Evolutionary conservation across 2,797 vertebrate genomes (phyloP), one percentile per base, ranked within the genome.

Genomic region (Microctenopoma steveboyesi): DNA sequence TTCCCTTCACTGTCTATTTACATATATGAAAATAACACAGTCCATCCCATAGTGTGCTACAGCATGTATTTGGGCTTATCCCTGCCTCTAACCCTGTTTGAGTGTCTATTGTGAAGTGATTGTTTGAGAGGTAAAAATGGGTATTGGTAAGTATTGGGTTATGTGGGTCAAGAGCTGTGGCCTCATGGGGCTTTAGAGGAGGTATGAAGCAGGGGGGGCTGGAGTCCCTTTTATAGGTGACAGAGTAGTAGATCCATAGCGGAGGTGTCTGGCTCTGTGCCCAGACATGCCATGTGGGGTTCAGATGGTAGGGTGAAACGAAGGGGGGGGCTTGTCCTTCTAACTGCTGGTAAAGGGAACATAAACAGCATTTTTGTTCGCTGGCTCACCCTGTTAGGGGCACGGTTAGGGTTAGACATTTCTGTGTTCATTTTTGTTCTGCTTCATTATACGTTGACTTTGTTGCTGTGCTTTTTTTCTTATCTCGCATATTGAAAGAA

Each of bases 241-340:
- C 69, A 76, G 91, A 89, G 89, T 91, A 92, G 89, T 90, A 88
- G 85, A 86, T 87, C 84, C 75, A 92, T 63, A 81, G 88, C 16
- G 51, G 71, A 94, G 88, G 81, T 92, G 79, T 86, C 88, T 97
- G 96, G 95, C 95, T 87, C 71, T 54, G 88, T 94, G 94, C 94
- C 93, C 87, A 92, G 94, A 92, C 94, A 92, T 93, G 93, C 94
- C 93, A 91, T 94, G 91, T 94, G 95, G 92, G 92, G 88, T 92
- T 98, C 94, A 90, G 91, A 94, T 97, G 95, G 94, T 94, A 92
- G 72, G 71, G 79, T 94, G 93, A 92, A 95, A 95, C 93, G 92
- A 91, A 94, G 92, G 88, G 89, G 78, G 78, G 85, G 78, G 72
- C 74, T 59, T 68, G 57, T 72, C 78, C 81, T 77, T 86, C 85